phyloP scores from a whole-genome alignment of 2,797 vertebrate genomes.

The Chelmon rostratus region DNA sequence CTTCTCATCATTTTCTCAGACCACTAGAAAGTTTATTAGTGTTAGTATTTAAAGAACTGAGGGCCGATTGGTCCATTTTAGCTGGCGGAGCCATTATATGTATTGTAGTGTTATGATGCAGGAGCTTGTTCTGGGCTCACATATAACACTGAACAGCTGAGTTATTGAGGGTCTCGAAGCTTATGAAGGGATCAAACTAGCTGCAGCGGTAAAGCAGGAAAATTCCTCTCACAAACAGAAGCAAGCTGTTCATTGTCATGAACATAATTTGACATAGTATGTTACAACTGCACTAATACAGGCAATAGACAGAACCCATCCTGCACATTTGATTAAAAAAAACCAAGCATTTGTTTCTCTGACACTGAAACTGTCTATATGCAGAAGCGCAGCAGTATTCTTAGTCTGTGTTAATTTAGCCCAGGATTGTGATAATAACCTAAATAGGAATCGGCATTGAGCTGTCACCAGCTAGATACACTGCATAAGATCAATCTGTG shows the following conservation, averaged over 20 bases:
- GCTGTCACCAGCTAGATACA: neutral
- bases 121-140: slow-evolving; percentile 23
- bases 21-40: neutral
- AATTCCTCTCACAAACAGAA: neutral
- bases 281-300: neutral
- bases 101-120: slow-evolving; percentile 32
- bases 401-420: neutral
- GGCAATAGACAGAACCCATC: neutral
- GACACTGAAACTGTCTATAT: neutral
- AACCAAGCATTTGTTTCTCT: neutral
- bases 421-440: neutral
- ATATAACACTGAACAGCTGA: slow-evolving; percentile 15
- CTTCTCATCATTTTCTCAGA: neutral
- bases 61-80: slow-evolving; percentile 4
- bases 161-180: slow-evolving; percentile 3
- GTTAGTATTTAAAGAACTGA: slow-evolving; percentile 12
- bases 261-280: neutral
- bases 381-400: neutral
- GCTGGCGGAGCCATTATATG: slow-evolving; percentile 21
- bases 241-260: neutral
- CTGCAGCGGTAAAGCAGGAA: slow-evolving; percentile 2
- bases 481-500: neutral
- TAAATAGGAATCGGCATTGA: neutral
- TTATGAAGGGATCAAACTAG: neutral
- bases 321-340: too few relatives aligned